Evolutionary conservation across 1,140 invertebrate species (phyloP), one percentile per base, ranked within the genome.

Genomic region (Dryas iulia): DNA sequence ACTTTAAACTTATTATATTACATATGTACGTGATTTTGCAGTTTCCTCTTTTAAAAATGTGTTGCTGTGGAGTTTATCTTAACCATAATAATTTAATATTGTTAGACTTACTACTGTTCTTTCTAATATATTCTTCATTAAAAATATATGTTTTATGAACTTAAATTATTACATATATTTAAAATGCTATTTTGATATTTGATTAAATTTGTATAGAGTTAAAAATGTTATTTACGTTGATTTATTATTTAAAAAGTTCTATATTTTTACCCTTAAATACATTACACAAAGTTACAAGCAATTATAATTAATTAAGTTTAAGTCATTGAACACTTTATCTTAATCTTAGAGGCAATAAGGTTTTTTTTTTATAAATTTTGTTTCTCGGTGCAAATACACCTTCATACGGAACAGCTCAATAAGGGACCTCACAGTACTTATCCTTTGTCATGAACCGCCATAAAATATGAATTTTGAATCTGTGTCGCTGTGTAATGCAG

Each of bases 401-500:
- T 12, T 11, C 33, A 47, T 53, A 61, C 31, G 61, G 24, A 72
- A 65, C 33, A 60, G 53, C 35, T 67, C 35, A 59, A 74, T 70
- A 76, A 83, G 82, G 78, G 80, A 83, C 78, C 66, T 66, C 64
- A 69, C 47, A 26, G 61, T 62, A 75, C 54, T 76, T 77, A 83
- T 82, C 77, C 79, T 87, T 79, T 78, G 72, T 83, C 69, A 71
- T 69, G 72, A 74, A 70, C 81, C 79, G 74, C 77, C 76, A 81
- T 88, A 87, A 88, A 87, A 80, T 89, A 84, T 78, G 77, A 78
- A 78, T 72, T 77, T 71, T 72, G 78, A 77, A 83, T 80, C 72
- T 69, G 71, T 76, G 74, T 72, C 73, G 75, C 76, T 76, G 76
- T 67, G 83, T 87, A 86, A 88, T 86, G 86, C 81, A 80, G 71